Evolutionary conservation across 1,140 invertebrate genomes (phyloP).

Genomic region (Diachasma alloeum): DNA sequence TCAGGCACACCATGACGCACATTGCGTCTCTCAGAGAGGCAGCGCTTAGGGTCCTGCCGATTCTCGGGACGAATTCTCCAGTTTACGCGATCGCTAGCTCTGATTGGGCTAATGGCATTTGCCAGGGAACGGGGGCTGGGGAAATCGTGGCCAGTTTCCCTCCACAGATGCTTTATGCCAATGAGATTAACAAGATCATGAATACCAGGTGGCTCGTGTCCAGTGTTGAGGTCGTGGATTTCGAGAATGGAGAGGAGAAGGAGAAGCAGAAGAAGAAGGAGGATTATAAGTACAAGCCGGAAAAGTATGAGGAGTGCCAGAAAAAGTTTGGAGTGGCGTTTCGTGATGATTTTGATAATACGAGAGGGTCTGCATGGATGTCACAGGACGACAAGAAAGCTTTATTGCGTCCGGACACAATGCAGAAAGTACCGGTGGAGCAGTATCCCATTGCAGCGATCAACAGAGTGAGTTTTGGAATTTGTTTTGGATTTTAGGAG

Average conservation of each 20-base stretch:
- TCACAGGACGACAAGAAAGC: not conserved
- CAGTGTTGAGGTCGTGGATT: constrained; percentile 40
- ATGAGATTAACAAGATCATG: constrained; percentile 50
- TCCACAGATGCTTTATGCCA: constrained; percentile 54
- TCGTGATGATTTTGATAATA: constrained; percentile 41
- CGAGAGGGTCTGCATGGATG: not conserved
- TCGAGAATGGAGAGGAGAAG: not conserved
- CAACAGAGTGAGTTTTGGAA: constrained; percentile 34
- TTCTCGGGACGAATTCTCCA: constrained; percentile 54
- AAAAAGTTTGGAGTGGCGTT: constrained; percentile 57
- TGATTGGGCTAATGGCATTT: constrained; percentile 59
- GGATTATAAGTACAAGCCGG: constrained; percentile 51
- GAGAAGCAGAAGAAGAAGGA: constrained; percentile 32
- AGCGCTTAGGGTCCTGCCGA: constrained; percentile 46
- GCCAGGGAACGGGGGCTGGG: constrained; percentile 60
- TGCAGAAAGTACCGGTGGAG: constrained; percentile 43
- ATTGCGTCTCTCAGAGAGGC: constrained; percentile 55
- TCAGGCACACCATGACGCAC: constrained; percentile 52
- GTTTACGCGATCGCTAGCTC: constrained; percentile 51
- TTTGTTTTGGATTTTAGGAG: too few relatives aligned
- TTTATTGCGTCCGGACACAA: constrained; percentile 10
- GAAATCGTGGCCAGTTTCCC: constrained; percentile 59
- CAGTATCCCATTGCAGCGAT: constrained; percentile 58
- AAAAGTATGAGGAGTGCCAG: constrained; percentile 51
- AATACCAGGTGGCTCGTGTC: constrained; percentile 48